These are phyloP conservation scores for Silurus asotus DNA, from an alignment of 2,113 vertebrate species.

Conservation along the genomic window DNA sequence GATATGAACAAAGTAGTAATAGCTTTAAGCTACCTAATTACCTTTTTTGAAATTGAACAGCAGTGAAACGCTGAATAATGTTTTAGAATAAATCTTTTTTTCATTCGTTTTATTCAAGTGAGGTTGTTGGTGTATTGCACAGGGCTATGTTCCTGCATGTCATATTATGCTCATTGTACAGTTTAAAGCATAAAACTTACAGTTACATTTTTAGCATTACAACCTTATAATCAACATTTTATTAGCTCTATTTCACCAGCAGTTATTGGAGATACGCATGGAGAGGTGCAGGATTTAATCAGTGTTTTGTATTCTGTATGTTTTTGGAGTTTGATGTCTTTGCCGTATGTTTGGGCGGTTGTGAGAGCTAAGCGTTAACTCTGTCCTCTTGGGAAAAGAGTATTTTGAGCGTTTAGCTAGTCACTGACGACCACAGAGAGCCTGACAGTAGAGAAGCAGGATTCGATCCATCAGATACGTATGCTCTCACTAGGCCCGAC, in stretches of 20 bases:
- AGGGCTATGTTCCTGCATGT: not conserved
- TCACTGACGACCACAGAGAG: conserved; percentile 45
- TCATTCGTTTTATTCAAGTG: not conserved
- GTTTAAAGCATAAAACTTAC: not conserved
- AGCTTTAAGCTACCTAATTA: conserved; percentile 1
- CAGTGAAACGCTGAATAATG: not conserved
- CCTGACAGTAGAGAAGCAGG: conserved; percentile 18
- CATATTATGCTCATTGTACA: not conserved
- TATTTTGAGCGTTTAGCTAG: conserved; percentile 52
- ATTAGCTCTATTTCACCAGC: not conserved
- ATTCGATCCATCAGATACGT: conserved; percentile 14
- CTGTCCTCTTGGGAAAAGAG: conserved; percentile 46
- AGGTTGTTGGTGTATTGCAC: not conserved
- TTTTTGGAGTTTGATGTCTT: conserved; percentile 58
- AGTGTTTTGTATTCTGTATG: conserved; percentile 4
- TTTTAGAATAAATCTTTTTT: not conserved
- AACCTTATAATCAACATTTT: not conserved
- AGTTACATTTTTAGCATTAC: not conserved
- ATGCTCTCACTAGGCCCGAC: conserved; percentile 12
- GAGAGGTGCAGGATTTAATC: not conserved
- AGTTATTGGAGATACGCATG: not conserved
- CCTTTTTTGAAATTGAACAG: conserved; percentile 3
- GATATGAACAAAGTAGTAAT: conserved; percentile 3
- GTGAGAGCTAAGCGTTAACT: conserved; percentile 62
- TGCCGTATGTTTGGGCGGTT: conserved; percentile 67